These are phyloP conservation scores for Spodoptera littoralis DNA, from an alignment of 2,888 invertebrate species.

Conservation along the genomic window DNA sequence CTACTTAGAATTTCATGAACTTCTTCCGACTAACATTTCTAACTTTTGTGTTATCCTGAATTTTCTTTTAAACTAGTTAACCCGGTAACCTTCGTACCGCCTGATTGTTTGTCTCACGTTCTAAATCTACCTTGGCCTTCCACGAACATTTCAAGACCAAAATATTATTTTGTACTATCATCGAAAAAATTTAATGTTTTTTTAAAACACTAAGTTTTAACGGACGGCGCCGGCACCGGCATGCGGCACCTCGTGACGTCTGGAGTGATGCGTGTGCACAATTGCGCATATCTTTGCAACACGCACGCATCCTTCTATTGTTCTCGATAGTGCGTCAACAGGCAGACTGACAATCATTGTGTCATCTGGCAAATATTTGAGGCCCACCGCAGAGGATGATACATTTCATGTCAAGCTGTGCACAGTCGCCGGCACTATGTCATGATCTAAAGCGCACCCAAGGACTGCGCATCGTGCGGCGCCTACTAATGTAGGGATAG, in stretches of 20 bases:
- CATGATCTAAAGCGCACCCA: conserved; percentile 24
- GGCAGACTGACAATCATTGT: conserved; percentile 26
- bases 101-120: no score
- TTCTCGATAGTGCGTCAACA: conserved; percentile 50
- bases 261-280: conserved; percentile 21
- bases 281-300: conserved; percentile 20
- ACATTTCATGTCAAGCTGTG: not conserved
- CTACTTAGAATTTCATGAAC: no score
- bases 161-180: no score
- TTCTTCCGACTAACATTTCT: no score
- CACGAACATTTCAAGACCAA: no score
- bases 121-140: no score
- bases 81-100: no score
- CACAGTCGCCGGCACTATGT: not conserved
- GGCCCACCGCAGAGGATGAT: conserved; percentile 12
- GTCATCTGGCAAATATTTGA: conserved; percentile 40
- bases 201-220: not conserved
- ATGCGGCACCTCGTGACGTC: conserved; percentile 18
- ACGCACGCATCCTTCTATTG: conserved; percentile 56
- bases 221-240: not conserved
- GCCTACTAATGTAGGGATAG: not conserved
- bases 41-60: no score
- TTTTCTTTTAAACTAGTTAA: no score
- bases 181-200: no score
- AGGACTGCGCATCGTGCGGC: conserved; percentile 8